phyloP scores from a whole-genome alignment of 2,888 invertebrate genomes.

The Limnephilus marmoratus region DNA sequence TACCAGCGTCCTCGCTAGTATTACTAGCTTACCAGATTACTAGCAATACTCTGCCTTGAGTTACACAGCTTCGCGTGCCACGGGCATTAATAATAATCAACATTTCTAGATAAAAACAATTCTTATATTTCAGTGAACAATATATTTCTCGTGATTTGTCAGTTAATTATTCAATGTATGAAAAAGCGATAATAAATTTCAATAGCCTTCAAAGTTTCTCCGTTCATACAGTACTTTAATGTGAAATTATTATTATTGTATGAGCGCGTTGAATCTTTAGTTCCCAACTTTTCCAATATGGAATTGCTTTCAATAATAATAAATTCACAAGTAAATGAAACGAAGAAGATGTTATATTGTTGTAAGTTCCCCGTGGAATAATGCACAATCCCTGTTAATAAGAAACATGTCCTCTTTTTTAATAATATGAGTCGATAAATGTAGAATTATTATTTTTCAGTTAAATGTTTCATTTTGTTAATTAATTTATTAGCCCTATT shows the following conservation, averaged over 20 bases:
- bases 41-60: too few species aligned
- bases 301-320: neutral
- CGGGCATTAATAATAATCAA: too few species aligned
- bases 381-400: neutral
- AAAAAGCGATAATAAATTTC: neutral
- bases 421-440: neutral
- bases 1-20: too few species aligned
- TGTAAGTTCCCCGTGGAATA: too few species aligned
- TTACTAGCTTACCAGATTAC: too few species aligned
- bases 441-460: neutral
- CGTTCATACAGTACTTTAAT: neutral
- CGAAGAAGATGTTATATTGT: neutral
- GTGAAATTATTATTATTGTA: neutral
- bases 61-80: too few species aligned
- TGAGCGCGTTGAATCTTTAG: neutral
- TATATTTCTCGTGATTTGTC: neutral
- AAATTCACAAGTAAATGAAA: neutral
- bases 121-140: neutral
- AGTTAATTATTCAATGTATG: neutral
- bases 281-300: neutral
- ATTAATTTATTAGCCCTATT: neutral
- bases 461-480: neutral
- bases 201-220: neutral
- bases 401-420: neutral
- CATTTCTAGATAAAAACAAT: too few species aligned